Conservation (phyloP, 2,888 invertebrate genomes). For the Cerceris ruficornis region DNA sequence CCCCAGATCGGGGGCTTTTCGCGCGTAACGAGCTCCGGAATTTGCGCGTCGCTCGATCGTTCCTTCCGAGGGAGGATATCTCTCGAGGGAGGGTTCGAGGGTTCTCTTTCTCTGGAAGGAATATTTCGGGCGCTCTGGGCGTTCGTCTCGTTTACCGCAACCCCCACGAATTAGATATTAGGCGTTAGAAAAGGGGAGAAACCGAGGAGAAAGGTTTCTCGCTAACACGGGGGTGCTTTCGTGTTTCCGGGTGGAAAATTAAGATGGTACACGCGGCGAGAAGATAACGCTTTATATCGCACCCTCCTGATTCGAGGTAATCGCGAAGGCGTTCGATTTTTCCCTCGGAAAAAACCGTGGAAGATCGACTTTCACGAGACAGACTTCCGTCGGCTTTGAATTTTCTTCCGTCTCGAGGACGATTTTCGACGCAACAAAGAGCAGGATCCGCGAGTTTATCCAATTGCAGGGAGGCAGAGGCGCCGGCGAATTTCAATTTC, state of each 20-base stretch:
- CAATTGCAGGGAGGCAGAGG: constrained; percentile 5
- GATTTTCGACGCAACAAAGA: too few relatives aligned
- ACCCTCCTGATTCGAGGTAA: constrained; percentile 17
- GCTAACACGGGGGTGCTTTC: constrained; percentile 4
- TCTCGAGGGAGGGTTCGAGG: constrained; percentile 26
- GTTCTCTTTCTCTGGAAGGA: constrained; percentile 40
- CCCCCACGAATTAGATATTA: constrained; percentile 59
- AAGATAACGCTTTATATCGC: constrained; percentile 9
- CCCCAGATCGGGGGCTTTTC: constrained; percentile 10
- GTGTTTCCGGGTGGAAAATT: constrained; percentile 63
- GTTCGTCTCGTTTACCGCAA: constrained; percentile 47
- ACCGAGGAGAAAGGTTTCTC: background rate
- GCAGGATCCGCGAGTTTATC: background rate
- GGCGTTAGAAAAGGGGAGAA: constrained; percentile 12
- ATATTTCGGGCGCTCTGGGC: constrained; percentile 29
- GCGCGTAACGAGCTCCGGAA: constrained; percentile 6
- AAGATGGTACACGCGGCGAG: constrained; percentile 35
- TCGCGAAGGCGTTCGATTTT: too few relatives aligned
- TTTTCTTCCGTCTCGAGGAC: too few relatives aligned
- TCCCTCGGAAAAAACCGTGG: too few relatives aligned
- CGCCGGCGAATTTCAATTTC: constrained; percentile 34
- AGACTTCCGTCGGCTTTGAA: too few relatives aligned
- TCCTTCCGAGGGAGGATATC: constrained; percentile 17
- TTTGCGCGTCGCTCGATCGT: constrained; percentile 27
- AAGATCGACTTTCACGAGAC: too few relatives aligned